phyloP scores from a whole-genome alignment of 2,797 vertebrate species.

The Philypnodon macrostomus region DNA sequence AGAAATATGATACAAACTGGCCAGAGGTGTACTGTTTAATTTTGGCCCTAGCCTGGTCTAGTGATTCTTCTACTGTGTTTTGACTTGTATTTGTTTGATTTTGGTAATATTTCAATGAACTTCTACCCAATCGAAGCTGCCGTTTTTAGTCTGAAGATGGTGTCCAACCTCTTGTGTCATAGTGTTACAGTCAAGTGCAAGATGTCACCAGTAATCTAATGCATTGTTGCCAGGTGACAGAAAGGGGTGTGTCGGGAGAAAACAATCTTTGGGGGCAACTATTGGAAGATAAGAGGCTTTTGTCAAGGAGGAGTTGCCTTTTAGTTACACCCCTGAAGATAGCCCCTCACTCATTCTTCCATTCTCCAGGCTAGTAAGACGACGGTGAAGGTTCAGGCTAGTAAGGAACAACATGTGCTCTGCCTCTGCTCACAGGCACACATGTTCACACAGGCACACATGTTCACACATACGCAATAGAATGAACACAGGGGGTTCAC shows the following conservation, averaged over 20 bases:
- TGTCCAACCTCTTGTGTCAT: slow-evolving; percentile 26
- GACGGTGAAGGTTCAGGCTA: no score
- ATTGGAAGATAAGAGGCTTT: no score
- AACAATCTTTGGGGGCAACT: no score
- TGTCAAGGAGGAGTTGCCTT: background rate
- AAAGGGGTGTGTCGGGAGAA: slow-evolving; percentile 53
- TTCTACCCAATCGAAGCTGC: no score
- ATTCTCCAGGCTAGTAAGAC: background rate
- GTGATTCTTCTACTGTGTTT: slow-evolving; percentile 42
- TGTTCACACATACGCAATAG: slow-evolving; percentile 18
- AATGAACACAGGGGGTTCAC: slow-evolving; percentile 20
- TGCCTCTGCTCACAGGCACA: no score
- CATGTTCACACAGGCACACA: slow-evolving; percentile 10
- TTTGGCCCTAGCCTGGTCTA: slow-evolving; percentile 32
- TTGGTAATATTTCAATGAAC: no score
- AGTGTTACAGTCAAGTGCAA: slow-evolving; percentile 49
- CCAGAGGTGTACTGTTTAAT: slow-evolving; percentile 41
- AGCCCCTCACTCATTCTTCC: slow-evolving; percentile 24
- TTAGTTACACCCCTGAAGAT: slow-evolving; percentile 11
- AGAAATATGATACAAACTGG: slow-evolving; percentile 46
- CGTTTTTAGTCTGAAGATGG: background rate
- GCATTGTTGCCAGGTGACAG: slow-evolving; percentile 55
- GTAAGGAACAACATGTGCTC: slow-evolving; percentile 35
- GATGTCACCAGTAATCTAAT: slow-evolving; percentile 47
- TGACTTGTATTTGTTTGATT: no score